phyloP scores from a whole-genome alignment of 2,888 invertebrate genomes.

The Antitype chi region DNA sequence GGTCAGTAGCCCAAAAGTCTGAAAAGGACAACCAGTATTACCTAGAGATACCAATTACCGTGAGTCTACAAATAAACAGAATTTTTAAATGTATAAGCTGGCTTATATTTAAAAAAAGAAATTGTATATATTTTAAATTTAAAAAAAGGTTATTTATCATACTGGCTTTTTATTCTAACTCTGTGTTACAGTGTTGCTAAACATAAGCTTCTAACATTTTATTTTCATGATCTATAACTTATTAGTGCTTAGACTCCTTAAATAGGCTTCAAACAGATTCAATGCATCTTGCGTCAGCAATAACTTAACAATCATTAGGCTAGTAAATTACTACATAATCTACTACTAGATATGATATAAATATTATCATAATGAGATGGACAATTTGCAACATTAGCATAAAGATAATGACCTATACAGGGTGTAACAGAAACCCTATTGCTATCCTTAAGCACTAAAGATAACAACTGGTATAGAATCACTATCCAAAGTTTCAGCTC shows the following conservation, averaged over 20 bases:
- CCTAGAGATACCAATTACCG: too few species aligned
- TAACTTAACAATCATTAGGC: background rate
- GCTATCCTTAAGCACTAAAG: too few species aligned
- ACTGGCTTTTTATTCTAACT: background rate
- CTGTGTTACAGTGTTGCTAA: background rate
- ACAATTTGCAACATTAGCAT: background rate
- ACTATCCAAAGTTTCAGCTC: too few species aligned
- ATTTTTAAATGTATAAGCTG: background rate
- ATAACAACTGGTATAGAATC: too few species aligned
- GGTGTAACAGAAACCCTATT: too few species aligned
- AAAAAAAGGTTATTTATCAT: background rate
- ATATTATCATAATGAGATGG: conserved; percentile 21
- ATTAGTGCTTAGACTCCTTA: background rate
- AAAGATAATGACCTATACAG: background rate
- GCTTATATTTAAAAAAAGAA: too few species aligned
- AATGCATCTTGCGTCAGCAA: background rate
- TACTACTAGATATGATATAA: background rate
- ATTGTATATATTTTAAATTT: too few species aligned
- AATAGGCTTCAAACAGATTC: background rate
- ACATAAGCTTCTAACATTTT: background rate
- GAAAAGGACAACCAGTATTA: too few species aligned
- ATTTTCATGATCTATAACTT: background rate
- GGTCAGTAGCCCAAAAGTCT: too few species aligned
- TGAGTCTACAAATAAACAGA: background rate
- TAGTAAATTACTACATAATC: background rate